Evolutionary conservation across 2,888 invertebrate species (phyloP), one percentile per base, ranked within the genome.

Genomic region (Plebejus argus): DNA sequence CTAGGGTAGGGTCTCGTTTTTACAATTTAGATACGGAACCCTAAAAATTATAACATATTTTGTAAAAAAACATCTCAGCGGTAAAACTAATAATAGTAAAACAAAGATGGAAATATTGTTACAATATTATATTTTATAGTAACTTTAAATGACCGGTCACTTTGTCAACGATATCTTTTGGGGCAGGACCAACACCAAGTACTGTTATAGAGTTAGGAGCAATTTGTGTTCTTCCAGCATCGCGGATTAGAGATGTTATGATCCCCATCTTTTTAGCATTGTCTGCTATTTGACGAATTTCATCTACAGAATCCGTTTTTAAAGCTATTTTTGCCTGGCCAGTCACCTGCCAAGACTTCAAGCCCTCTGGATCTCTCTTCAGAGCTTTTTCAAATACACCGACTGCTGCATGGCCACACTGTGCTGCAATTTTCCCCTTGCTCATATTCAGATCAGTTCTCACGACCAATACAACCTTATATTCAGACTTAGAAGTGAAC

Each of bases 201-300:
- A 99, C 99, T 78, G 99, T 99, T 84, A 96, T 95, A 12, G 98
- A 97, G 81, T 99, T 98, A 0, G 97, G 95, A 74, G 97, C 96
- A 80, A 99, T 97, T 92, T 99, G 99, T 7, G 99, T 99, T 82
- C 98, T 96, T 1, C 99, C 99, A 5, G 99, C 99, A 92, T 99
- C 99, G 81, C 96, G 94, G 79, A 99, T 96, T 45, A 98, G 87
- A 80, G 96, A 96, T 15, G 96, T 95, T 58, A 97, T 92, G 0
- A 99, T 91, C 49, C 97, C 97, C 79, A 95, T 87, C 49, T 95
- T 91, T 83, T 95, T 96, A 0, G 99, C 98, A 80, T 95, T 94
- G 77, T 95, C 95, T 66, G 96, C 95, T 77, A 99, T 92, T 80
- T 95, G 93, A 81, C 96, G 90, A 82, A 99, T 91, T 84, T 96